phyloP scores from a whole-genome alignment of 1,140 invertebrate species.

The Mamestra configurata region DNA sequence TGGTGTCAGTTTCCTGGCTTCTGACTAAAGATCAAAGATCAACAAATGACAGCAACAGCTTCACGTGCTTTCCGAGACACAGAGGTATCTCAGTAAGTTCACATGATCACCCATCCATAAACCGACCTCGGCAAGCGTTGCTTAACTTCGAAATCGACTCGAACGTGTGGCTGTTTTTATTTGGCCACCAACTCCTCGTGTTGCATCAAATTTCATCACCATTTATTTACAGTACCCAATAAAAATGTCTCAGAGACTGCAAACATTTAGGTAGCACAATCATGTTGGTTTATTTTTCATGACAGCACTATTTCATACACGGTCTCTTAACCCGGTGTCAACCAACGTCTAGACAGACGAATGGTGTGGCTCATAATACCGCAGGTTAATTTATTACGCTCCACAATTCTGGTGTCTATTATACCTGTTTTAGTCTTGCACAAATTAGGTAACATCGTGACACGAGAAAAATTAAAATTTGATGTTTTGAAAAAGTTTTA shows the following conservation, averaged over 20 bases:
- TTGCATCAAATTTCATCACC: neutral
- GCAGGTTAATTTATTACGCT: constrained; percentile 25
- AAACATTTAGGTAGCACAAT: neutral
- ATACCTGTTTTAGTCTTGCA: neutral
- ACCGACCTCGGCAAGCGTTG: too few relatives aligned
- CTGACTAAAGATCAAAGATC: too few relatives aligned
- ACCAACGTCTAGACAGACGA: constrained; percentile 37
- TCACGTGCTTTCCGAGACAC: too few relatives aligned
- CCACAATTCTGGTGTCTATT: neutral
- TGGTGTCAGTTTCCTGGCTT: too few relatives aligned
- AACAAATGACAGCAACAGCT: too few relatives aligned
- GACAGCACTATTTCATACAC: constrained; percentile 42
- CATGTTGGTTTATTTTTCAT: constrained; percentile 25
- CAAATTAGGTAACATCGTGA: neutral
- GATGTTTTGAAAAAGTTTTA: too few relatives aligned
- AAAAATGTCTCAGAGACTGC: neutral
- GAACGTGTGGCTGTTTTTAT: too few relatives aligned
- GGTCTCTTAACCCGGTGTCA: constrained; percentile 40
- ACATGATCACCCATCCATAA: too few relatives aligned
- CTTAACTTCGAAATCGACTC: too few relatives aligned
- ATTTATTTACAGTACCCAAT: neutral
- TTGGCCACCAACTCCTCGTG: too few relatives aligned
- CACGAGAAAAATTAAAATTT: too few relatives aligned
- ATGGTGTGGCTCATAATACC: constrained; percentile 42
- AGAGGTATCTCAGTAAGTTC: too few relatives aligned